A percentile compares a stretch with the other conserved stretches of the same genome.
These are phyloP conservation scores for Pteromalus puparum DNA, from an alignment of 1,140 invertebrate genomes.

Conservation along the genomic window DNA sequence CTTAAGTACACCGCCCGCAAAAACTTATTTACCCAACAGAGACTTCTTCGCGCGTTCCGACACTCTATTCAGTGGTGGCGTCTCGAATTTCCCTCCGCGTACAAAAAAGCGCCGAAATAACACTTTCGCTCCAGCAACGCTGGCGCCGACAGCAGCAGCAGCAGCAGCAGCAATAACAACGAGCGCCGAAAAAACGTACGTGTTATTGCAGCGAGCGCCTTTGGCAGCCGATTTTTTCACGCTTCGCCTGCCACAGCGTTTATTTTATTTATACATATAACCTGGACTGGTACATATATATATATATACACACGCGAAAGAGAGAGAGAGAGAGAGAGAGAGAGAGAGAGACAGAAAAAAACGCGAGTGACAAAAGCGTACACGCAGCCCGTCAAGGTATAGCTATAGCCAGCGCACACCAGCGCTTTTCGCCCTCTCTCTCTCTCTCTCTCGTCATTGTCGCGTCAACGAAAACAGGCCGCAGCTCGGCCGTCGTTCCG, in stretches of 20 bases:
- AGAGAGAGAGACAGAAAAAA: constrained; percentile 6
- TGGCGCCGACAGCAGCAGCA: not conserved
- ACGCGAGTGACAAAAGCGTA: constrained; percentile 5
- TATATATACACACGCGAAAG: too few relatives aligned
- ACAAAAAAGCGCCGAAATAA: not conserved
- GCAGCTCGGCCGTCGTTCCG: not conserved
- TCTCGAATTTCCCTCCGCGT: not conserved
- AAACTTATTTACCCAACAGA: not conserved
- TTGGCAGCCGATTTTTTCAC: not conserved
- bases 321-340: too few relatives aligned
- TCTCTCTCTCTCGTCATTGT: constrained; percentile 20
- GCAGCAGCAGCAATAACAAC: not conserved
- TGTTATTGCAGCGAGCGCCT: constrained; percentile 11
- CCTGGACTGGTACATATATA: not conserved
- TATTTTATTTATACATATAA: constrained; percentile 23
- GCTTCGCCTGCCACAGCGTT: not conserved
- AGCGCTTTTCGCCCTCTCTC: not conserved
- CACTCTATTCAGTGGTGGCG: not conserved
- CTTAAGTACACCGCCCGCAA: not conserved
- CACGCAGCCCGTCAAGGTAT: not conserved
- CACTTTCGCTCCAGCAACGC: not conserved
- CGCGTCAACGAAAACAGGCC: constrained; percentile 46
- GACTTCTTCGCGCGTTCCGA: not conserved
- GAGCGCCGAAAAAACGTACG: not conserved
- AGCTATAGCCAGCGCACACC: not conserved